Conservation (phyloP, 2,888 invertebrate species). For the Chaetoderma sp. region DNA sequence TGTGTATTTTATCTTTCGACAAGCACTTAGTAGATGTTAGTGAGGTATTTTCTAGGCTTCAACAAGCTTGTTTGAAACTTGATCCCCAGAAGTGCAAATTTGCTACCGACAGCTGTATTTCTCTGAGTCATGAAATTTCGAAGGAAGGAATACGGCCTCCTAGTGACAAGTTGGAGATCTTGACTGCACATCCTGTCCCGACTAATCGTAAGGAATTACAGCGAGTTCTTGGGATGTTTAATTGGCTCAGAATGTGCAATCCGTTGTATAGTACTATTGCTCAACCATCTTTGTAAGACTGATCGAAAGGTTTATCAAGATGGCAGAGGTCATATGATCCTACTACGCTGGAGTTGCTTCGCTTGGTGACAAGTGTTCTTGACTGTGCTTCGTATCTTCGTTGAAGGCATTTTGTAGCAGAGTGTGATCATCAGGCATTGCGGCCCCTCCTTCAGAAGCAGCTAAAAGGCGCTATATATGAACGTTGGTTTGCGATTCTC, state of each 20-base stretch:
- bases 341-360: background rate
- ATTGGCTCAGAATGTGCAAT: conserved; percentile 17
- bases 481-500: conserved; percentile 5
- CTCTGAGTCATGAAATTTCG: conserved; percentile 11
- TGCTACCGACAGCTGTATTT: background rate
- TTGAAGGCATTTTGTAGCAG: background rate
- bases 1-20: conserved; percentile 5
- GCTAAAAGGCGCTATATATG: background rate
- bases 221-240: conserved; percentile 8
- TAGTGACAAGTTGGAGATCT: background rate
- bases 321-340: conserved; percentile 1
- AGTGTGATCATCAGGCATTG: conserved; percentile 5
- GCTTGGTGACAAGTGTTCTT: background rate
- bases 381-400: conserved; percentile 1
- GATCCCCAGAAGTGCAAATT: conserved; percentile 7
- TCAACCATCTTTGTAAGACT: too few species aligned
- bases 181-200: conserved; percentile 8
- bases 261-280: conserved; percentile 8
- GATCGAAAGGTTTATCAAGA: background rate
- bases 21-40: background rate
- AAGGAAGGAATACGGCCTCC: background rate
- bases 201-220: background rate
- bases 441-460: conserved; percentile 1
- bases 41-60: background rate
- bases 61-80: background rate